phyloP scores from a whole-genome alignment of 2,113 vertebrate species.

The Upupa epops region DNA sequence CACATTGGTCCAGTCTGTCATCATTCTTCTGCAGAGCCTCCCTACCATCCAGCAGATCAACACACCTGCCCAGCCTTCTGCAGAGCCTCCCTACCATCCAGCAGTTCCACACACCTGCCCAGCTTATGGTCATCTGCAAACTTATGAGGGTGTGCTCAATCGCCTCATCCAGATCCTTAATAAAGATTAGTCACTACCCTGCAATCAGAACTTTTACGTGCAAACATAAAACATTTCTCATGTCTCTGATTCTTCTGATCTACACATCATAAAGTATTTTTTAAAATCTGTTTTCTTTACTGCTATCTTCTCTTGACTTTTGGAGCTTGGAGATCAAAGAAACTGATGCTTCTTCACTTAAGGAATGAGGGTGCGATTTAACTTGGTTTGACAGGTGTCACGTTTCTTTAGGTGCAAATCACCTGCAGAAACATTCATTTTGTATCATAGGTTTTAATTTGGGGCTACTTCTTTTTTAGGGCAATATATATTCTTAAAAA shows the following conservation, averaged over 20 bases:
- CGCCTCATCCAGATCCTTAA: too few relatives aligned
- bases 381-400: not conserved
- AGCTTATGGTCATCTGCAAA: too few relatives aligned
- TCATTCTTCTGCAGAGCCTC: too few relatives aligned
- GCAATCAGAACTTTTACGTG: not conserved
- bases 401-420: not conserved
- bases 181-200: not conserved
- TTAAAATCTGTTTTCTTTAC: not conserved
- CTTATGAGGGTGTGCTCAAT: too few relatives aligned
- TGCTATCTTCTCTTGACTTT: not conserved
- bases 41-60: too few relatives aligned
- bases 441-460: not conserved
- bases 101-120: too few relatives aligned
- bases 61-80: too few relatives aligned
- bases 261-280: not conserved
- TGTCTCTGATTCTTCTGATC: not conserved
- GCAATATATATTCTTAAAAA: not conserved
- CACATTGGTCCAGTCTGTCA: too few relatives aligned
- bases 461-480: not conserved
- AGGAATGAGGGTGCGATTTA: not conserved
- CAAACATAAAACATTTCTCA: not conserved
- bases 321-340: not conserved
- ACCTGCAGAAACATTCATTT: not conserved
- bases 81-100: too few relatives aligned
- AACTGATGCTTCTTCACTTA: not conserved